Conservation (phyloP, 2,113 vertebrate species). For the Barnardius zonarius region DNA sequence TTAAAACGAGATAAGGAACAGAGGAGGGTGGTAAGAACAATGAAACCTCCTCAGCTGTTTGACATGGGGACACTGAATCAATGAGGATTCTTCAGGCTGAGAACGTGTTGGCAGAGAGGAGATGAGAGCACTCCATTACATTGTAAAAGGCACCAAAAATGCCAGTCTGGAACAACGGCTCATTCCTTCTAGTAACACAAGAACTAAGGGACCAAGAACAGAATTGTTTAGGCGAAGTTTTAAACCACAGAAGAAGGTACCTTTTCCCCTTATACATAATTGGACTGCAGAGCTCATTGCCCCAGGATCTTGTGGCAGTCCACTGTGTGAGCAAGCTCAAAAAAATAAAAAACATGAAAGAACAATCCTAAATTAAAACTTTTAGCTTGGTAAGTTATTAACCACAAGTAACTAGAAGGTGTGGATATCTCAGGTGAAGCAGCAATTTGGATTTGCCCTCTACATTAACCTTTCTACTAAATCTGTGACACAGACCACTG, state of each 20-base stretch:
- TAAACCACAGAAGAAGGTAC: background rate
- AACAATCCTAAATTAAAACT: background rate
- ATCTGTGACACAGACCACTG: background rate
- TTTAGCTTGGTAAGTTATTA: background rate
- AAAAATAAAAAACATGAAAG: background rate
- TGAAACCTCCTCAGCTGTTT: background rate
- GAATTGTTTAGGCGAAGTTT: background rate
- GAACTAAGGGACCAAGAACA: background rate
- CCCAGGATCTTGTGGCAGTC: background rate
- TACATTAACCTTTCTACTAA: background rate
- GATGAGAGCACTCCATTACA: background rate
- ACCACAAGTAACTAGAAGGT: background rate
- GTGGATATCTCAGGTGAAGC: background rate
- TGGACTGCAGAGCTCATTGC: background rate
- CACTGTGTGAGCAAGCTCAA: background rate
- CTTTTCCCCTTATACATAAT: background rate
- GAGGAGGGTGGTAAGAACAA: background rate
- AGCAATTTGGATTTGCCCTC: background rate
- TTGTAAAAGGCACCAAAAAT: background rate
- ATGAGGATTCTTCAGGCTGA: background rate
- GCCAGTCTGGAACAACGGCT: background rate
- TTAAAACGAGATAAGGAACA: background rate
- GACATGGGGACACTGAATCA: background rate
- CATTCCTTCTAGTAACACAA: background rate
- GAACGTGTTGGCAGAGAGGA: background rate